Evolutionary conservation across 2,797 vertebrate species (phyloP), one percentile per base, ranked within the genome.

Genomic region (Rhinella marina): DNA sequence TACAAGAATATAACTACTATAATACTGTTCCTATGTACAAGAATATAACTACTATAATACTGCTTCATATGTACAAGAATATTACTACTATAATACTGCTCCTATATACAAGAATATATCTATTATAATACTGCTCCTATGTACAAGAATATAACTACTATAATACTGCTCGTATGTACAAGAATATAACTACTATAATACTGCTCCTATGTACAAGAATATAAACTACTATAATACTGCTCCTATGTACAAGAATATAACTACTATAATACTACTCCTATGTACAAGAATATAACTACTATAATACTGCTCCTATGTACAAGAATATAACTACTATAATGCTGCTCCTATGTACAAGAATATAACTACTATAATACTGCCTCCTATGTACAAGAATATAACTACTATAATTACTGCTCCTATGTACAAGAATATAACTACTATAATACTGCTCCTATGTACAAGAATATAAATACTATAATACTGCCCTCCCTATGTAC

Each of bases 391-490:
- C 32, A 75, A 75, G 66, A 75, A 75, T 73, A 75, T 48, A 50
- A 50, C 72, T 75, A 23, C 41, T 75, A 50, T 50, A 75, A 75
- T 50, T 48, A 32, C 50, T 19, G 32, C 21, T 3, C 72, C 72
- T 75, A 75, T 75, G 17, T 75, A 75, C 32, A 75, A 50, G 72
- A 75, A 75, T 75, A 75, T 50, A 75, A 75, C 70, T 72, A 72
- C 70, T 72, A 72, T 72, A 72, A 72, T 72, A 72, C 70, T 41
- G 70, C 32, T 4, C 70, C 70, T 72, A 41, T 72, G 14, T 72
- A 72, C 70, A 72, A 41, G 70, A 72, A 72, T 72, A 72, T 72
- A 72, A 41, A 29, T 64, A 64, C 62, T 64, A 64, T 64, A 64
- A 64, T 25, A 64, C 21, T 64, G n/a, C n/a, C n/a, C n/a, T n/a